Evolutionary conservation across 1,140 invertebrate genomes (phyloP).

Genomic region (Marisa cornuarietis): DNA sequence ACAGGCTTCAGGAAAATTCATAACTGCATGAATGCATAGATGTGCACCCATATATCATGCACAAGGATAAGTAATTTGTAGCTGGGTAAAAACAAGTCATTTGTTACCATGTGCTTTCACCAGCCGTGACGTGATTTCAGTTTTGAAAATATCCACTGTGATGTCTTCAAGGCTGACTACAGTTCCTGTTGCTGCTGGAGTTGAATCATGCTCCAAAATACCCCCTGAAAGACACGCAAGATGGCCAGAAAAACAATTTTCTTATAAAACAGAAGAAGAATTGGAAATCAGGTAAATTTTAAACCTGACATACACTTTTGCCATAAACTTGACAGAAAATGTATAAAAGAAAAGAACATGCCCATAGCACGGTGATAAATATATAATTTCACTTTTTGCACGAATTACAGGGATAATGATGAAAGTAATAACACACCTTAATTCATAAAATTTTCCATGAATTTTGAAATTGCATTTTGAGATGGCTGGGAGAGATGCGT

Average conservation of each 20-base stretch:
- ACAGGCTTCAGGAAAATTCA: background rate
- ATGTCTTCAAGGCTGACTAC: conserved; percentile 36
- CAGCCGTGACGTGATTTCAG: conserved; percentile 29
- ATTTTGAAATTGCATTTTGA: no score
- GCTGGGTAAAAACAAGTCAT: no score
- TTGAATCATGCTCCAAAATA: background rate
- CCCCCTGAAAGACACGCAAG: background rate
- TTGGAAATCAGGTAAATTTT: background rate
- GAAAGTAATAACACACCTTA: no score
- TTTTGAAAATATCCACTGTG: conserved; percentile 25
- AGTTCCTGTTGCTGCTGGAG: conserved; percentile 28
- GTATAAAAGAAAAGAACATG: no score
- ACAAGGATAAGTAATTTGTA: background rate
- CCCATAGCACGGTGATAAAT: no score
- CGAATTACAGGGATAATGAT: no score
- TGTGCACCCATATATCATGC: background rate
- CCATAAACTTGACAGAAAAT: background rate
- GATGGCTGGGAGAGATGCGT: no score
- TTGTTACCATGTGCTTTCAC: conserved; percentile 49
- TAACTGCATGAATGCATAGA: background rate
- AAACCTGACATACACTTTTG: no score
- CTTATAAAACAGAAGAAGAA: background rate
- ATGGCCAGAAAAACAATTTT: background rate
- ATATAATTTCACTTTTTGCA: no score
- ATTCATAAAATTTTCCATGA: no score